These are phyloP conservation scores for Microplitis mediator DNA, from an alignment of 1,140 invertebrate species.

Conservation along the genomic window DNA sequence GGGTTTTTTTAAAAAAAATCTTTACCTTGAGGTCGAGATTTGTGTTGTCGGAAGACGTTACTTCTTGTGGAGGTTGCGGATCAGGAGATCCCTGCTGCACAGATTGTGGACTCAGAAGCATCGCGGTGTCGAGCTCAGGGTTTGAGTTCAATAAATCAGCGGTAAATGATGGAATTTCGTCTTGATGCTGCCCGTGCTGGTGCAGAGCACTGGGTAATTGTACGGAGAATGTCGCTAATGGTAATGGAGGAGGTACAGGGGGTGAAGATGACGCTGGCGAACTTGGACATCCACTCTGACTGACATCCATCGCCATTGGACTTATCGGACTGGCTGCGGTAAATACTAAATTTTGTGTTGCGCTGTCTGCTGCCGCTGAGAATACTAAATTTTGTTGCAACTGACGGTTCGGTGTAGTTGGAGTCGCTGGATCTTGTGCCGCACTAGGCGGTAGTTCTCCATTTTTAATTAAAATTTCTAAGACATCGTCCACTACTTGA, in stretches of 20 bases:
- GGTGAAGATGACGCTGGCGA: slow-evolving; percentile 51
- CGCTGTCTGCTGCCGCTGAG: slow-evolving; percentile 50
- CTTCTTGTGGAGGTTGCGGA: slow-evolving; percentile 58
- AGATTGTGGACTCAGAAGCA: slow-evolving; percentile 55
- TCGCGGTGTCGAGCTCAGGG: slow-evolving; percentile 49
- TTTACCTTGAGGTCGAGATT: slow-evolving; percentile 57
- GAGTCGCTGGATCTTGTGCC: slow-evolving; percentile 77
- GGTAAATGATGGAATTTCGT: slow-evolving; percentile 47
- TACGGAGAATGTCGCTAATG: slow-evolving; percentile 59
- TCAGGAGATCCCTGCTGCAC: slow-evolving; percentile 51
- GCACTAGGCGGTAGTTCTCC: slow-evolving; percentile 89
- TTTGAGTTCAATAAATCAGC: slow-evolving; percentile 46
- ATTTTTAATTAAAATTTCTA: slow-evolving; percentile 94
- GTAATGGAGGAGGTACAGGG: slow-evolving; percentile 60
- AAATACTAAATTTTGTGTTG: slow-evolving; percentile 53
- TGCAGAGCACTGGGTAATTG: slow-evolving; percentile 58
- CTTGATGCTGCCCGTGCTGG: slow-evolving; percentile 41
- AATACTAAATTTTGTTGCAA: slow-evolving; percentile 57
- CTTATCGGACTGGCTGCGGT: slow-evolving; percentile 55
- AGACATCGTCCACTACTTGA: slow-evolving; percentile 90
- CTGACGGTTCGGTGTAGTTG: slow-evolving; percentile 65
- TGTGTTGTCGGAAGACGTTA: slow-evolving; percentile 56
- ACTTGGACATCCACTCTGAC: slow-evolving; percentile 51
- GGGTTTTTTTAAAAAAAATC: neutral
- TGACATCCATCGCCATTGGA: slow-evolving; percentile 59